A percentile compares a stretch with the other conserved stretches of the same genome.
phyloP scores from a whole-genome alignment of 2,797 vertebrate species.

The Rhyacichthys aspro region DNA sequence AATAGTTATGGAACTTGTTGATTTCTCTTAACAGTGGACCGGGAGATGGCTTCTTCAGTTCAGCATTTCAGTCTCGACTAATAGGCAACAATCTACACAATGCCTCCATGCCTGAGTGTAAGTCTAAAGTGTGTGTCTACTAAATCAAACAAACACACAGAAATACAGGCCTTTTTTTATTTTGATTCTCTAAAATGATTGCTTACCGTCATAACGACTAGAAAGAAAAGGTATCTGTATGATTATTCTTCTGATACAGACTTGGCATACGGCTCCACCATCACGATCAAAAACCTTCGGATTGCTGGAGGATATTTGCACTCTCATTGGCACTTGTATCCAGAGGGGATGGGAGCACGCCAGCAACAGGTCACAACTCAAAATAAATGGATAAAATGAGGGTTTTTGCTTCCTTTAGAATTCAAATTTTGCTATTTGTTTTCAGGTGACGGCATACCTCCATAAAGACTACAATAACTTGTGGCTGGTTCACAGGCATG shows the following conservation, averaged over 20 bases:
- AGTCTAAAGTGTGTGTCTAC: conserved; percentile 61
- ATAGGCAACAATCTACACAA: conserved; percentile 96
- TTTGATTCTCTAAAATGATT: conserved; percentile 18
- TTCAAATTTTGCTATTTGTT: conserved; percentile 3
- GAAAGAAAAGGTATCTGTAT: background rate
- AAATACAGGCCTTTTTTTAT: no score
- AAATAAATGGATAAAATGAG: background rate
- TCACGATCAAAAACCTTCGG: conserved; percentile 93
- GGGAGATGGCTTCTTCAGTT: conserved; percentile 98
- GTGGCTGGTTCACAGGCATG: conserved; percentile 90
- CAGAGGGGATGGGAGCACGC: conserved; percentile 88
- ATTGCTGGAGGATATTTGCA: conserved; percentile 97
- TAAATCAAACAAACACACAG: no score
- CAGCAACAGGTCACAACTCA: conserved; percentile 90
- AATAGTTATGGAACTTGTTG: background rate
- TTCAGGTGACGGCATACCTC: conserved; percentile 92
- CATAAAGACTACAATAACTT: conserved; percentile 97
- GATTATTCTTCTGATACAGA: conserved; percentile 72
- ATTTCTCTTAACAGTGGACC: conserved; percentile 83
- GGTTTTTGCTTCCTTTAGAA: background rate
- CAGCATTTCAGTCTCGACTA: conserved; percentile 95
- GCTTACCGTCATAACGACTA: conserved; percentile 12
- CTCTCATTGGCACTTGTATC: conserved; percentile 96
- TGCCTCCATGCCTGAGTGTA: conserved; percentile 93
- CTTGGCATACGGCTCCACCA: conserved; percentile 91